Evolutionary conservation across 2,888 invertebrate species (phyloP).

Genomic region (Tachina lurida): DNA sequence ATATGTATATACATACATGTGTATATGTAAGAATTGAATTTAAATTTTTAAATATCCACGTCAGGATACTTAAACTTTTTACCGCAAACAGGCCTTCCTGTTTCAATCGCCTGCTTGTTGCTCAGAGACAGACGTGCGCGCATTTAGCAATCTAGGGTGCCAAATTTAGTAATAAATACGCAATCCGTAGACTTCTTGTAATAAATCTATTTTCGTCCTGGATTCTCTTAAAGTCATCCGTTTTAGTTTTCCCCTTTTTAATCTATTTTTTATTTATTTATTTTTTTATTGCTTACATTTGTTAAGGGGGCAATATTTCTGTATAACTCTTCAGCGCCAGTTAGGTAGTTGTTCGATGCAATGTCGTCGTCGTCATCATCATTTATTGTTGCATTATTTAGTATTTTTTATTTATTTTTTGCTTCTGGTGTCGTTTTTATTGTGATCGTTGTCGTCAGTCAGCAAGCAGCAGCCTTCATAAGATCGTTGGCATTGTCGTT

Average conservation of each 20-base stretch:
- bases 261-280: conserved; percentile 13
- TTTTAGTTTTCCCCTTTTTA: conserved; percentile 8
- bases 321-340: not conserved
- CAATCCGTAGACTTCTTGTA: conserved; percentile 68
- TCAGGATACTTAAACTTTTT: not conserved
- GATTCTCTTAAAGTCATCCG: conserved; percentile 70
- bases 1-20: too few relatives aligned
- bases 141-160: conserved; percentile 40
- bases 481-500: conserved; percentile 67
- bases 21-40: too few relatives aligned
- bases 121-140: too few relatives aligned
- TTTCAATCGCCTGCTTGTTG: conserved; percentile 14
- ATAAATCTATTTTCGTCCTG: conserved; percentile 75
- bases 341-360: conserved; percentile 36
- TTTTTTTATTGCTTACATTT: conserved; percentile 48
- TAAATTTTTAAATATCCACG: too few relatives aligned
- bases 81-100: not conserved
- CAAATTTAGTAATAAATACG: conserved; percentile 49
- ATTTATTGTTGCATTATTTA: conserved; percentile 29
- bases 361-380: conserved; percentile 58
- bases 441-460: conserved; percentile 33
- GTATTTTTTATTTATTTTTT: conserved; percentile 5
- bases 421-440: conserved; percentile 15
- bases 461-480: conserved; percentile 60
- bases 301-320: conserved; percentile 65